Conservation (phyloP, 2,888 invertebrate species). For the Acleris literana region DNA sequence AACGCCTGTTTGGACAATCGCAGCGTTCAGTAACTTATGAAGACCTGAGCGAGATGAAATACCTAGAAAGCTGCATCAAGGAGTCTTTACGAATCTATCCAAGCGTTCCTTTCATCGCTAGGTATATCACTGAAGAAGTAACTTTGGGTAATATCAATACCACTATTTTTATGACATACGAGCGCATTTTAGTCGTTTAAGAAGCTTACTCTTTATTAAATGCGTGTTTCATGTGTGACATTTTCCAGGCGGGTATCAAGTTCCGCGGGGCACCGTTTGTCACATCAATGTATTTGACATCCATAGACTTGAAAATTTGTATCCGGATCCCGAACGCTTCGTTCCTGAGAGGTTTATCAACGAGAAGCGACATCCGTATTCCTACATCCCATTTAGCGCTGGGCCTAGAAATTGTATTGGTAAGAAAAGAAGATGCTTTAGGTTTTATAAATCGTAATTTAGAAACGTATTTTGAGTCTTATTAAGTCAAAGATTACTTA, state of each 20-base stretch:
- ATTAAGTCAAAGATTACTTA: too few species aligned
- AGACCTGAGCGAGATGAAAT: conserved; percentile 80
- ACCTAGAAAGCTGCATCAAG: conserved; percentile 85
- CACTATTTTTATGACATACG: too few species aligned
- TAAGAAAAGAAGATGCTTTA: conserved; percentile 48
- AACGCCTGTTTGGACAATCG: conserved; percentile 80
- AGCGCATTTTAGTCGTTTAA: too few species aligned
- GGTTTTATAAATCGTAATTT: too few species aligned
- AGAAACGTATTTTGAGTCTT: too few species aligned
- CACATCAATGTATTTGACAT: conserved; percentile 83
- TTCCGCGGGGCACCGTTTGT: conserved; percentile 77
- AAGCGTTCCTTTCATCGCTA: conserved; percentile 83
- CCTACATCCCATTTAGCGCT: conserved; percentile 82
- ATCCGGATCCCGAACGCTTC: conserved; percentile 88
- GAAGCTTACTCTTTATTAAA: too few species aligned
- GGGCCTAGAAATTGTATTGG: conserved; percentile 87
- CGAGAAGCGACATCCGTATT: conserved; percentile 71
- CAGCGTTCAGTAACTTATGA: conserved; percentile 82
- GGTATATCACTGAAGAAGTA: conserved; percentile 78
- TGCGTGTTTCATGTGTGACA: background rate
- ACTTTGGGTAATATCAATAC: conserved; percentile 63
- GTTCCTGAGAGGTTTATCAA: conserved; percentile 76
- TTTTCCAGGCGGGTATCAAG: conserved; percentile 55
- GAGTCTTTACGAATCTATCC: conserved; percentile 84
- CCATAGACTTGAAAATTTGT: conserved; percentile 85